These are phyloP conservation scores for Notocelia uddmanniana DNA, from an alignment of 2,888 invertebrate genomes.

Conservation along the genomic window DNA sequence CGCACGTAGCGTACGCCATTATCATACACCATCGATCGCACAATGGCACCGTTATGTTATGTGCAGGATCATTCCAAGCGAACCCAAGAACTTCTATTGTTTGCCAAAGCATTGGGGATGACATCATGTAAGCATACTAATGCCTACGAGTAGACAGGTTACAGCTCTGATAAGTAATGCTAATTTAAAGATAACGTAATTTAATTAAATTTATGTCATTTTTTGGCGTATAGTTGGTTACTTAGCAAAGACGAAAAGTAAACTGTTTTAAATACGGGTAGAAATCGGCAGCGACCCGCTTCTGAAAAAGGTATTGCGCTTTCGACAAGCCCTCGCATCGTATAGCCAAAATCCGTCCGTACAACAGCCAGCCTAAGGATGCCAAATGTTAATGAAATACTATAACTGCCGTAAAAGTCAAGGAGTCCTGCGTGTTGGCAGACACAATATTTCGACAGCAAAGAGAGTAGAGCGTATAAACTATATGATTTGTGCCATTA, in stretches of 20 bases:
- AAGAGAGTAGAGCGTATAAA: too few relatives aligned
- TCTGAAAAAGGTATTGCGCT: not conserved
- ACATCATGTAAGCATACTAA: constrained; percentile 41
- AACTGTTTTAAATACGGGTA: not conserved
- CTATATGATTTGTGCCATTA: too few relatives aligned
- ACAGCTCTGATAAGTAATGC: constrained; percentile 30
- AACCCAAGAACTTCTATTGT: constrained; percentile 34
- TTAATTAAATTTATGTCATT: constrained; percentile 11
- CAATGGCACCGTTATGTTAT: constrained; percentile 44
- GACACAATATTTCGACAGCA: too few relatives aligned
- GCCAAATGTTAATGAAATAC: too few relatives aligned
- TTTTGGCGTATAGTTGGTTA: constrained; percentile 9
- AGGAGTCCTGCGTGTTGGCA: too few relatives aligned
- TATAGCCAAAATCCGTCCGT: too few relatives aligned
- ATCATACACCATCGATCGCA: constrained; percentile 38
- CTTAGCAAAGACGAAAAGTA: not conserved
- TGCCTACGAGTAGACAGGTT: constrained; percentile 17
- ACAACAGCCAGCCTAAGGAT: too few relatives aligned
- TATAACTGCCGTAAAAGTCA: too few relatives aligned
- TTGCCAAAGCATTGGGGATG: constrained; percentile 39
- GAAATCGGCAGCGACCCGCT: not conserved
- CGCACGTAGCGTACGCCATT: constrained; percentile 54
- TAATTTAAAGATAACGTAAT: constrained; percentile 5
- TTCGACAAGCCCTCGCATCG: too few relatives aligned
- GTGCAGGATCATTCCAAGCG: constrained; percentile 40